Conservation (phyloP, 1,140 invertebrate species). For the Araneus ventricosus region DNA sequence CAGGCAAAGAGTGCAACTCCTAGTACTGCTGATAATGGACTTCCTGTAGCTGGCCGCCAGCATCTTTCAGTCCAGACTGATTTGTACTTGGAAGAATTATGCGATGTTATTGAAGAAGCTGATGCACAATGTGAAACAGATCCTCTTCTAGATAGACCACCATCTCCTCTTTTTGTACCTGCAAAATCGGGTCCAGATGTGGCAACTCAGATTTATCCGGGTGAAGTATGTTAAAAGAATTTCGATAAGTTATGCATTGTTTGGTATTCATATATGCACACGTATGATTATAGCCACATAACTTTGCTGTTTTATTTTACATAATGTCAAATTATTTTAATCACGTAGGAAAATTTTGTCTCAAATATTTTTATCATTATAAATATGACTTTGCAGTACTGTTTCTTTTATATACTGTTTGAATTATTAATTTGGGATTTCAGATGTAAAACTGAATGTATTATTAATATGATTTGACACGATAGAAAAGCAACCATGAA, state of each 20-base stretch:
- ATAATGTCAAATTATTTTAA: too few relatives aligned
- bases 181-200: constrained; percentile 89
- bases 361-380: too few relatives aligned
- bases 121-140: constrained; percentile 92
- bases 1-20: background rate
- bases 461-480: too few relatives aligned
- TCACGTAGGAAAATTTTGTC: too few relatives aligned
- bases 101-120: constrained; percentile 81
- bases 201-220: constrained; percentile 91
- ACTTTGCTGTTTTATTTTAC: too few relatives aligned
- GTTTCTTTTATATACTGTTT: too few relatives aligned
- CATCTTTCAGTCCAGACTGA: constrained; percentile 94
- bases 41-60: constrained; percentile 86
- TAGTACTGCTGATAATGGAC: background rate
- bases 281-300: background rate
- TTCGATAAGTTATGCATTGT: background rate
- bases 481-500: too few relatives aligned
- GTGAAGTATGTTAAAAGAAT: constrained; percentile 85
- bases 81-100: constrained; percentile 90
- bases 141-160: constrained; percentile 89
- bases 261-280: background rate
- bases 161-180: constrained; percentile 86
- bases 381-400: too few relatives aligned
- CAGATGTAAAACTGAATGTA: too few relatives aligned
- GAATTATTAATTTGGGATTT: too few relatives aligned